phyloP scores from a whole-genome alignment of 2,113 vertebrate genomes.

The Mola mola region DNA sequence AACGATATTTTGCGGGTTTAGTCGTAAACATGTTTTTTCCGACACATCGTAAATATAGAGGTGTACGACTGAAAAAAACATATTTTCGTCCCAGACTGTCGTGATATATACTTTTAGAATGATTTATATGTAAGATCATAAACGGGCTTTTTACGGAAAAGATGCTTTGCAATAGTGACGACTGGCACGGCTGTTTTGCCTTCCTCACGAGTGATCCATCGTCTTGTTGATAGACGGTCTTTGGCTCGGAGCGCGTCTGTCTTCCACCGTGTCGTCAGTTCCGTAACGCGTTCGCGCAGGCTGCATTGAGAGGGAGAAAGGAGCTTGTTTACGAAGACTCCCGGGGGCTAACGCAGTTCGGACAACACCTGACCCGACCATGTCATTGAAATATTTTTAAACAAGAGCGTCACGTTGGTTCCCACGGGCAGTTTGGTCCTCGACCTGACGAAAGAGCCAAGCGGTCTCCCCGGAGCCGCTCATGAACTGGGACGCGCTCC shows the following conservation, averaged over 20 bases:
- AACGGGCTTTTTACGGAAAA: too few relatives aligned
- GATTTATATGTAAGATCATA: too few relatives aligned
- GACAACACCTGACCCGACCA: background rate
- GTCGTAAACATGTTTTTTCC: too few relatives aligned
- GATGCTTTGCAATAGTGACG: too few relatives aligned
- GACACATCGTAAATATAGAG: too few relatives aligned
- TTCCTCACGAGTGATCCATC: slow-evolving; percentile 8
- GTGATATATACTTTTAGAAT: too few relatives aligned
- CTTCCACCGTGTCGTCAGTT: slow-evolving; percentile 70
- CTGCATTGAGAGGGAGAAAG: slow-evolving; percentile 31
- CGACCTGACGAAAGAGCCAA: slow-evolving; percentile 30
- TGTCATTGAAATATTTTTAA: slow-evolving; percentile 35
- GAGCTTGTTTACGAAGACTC: slow-evolving; percentile 54
- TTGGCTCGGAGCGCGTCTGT: background rate
- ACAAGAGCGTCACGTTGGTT: slow-evolving; percentile 10
- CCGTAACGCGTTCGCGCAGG: slow-evolving; percentile 66
- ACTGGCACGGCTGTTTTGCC: too few relatives aligned
- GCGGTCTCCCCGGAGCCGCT: slow-evolving; percentile 26
- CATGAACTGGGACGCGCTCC: slow-evolving; percentile 57
- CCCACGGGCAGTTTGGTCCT: background rate
- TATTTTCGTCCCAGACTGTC: too few relatives aligned
- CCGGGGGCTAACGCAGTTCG: slow-evolving; percentile 4
- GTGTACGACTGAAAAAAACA: too few relatives aligned
- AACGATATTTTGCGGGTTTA: too few relatives aligned
- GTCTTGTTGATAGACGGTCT: background rate